Percentiles rank a stretch among this genome's conserved stretches.
Conservation (phyloP, 2,888 invertebrate species). For the Dryobota labecula region DNA sequence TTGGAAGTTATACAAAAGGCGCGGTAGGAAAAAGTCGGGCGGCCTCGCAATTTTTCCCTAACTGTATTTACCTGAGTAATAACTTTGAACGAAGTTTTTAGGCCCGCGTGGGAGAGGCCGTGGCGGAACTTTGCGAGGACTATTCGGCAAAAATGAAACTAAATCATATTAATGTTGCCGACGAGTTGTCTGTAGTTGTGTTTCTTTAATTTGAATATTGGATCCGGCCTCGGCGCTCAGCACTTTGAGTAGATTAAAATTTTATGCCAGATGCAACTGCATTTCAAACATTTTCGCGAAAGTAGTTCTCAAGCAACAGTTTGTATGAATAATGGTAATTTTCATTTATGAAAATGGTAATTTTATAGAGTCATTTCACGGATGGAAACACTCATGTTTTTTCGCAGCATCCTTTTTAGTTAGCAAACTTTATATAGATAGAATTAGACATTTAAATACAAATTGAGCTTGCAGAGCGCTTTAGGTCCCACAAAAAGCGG, state of each 20-base stretch:
- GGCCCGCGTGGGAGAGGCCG: conserved; percentile 67
- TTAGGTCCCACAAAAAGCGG: conserved; percentile 77
- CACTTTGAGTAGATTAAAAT: conserved; percentile 72
- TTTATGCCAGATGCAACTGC: conserved; percentile 70
- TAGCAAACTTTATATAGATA: conserved; percentile 13
- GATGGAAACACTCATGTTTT: conserved; percentile 20
- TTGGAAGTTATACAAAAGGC: conserved; percentile 73
- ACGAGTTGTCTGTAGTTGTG: conserved; percentile 67
- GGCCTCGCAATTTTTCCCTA: conserved; percentile 75
- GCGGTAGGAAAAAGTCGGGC: conserved; percentile 64
- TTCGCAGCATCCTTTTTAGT: neutral
- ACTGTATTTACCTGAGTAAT: conserved; percentile 83
- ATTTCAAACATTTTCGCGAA: conserved; percentile 67
- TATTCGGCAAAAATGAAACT: conserved; percentile 79
- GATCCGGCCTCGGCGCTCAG: conserved; percentile 63
- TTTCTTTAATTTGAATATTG: conserved; percentile 81
- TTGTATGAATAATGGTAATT: conserved; percentile 61
- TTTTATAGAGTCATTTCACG: conserved; percentile 39
- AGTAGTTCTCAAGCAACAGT: conserved; percentile 61
- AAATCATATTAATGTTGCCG: conserved; percentile 78
- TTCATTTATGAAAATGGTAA: conserved; percentile 47
- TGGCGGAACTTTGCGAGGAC: conserved; percentile 71
- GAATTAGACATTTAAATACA: conserved; percentile 71
- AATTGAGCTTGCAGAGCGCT: conserved; percentile 74
- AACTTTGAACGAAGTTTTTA: conserved; percentile 77